phyloP scores from a whole-genome alignment of 2,888 invertebrate species.

The Napeogenes inachia region DNA sequence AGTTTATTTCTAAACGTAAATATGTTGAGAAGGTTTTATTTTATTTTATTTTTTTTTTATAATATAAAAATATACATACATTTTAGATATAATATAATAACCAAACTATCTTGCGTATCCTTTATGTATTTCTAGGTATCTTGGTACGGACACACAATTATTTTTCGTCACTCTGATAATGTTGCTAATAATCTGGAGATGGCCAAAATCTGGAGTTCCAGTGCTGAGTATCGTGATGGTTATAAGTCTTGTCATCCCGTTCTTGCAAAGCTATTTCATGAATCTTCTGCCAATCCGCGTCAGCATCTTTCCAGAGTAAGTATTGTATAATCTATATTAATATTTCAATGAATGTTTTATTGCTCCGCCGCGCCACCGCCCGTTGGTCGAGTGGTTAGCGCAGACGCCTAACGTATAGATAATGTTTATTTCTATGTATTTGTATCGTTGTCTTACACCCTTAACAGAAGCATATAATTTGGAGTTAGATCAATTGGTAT shows the following conservation, averaged over 20 bases:
- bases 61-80: background rate
- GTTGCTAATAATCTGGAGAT: slow-evolving; percentile 66
- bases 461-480: too few species aligned
- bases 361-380: too few species aligned
- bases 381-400: too few species aligned
- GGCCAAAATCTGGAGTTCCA: slow-evolving; percentile 60
- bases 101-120: too few species aligned
- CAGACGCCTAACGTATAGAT: too few species aligned
- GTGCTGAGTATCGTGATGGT: slow-evolving; percentile 57
- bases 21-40: too few species aligned
- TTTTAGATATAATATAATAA: too few species aligned
- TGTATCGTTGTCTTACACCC: too few species aligned
- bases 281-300: slow-evolving; percentile 63
- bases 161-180: slow-evolving; percentile 64
- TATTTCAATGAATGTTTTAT: too few species aligned
- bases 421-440: too few species aligned
- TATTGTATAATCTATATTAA: slow-evolving; percentile 19
- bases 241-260: slow-evolving; percentile 63
- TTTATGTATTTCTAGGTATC: slow-evolving; percentile 50
- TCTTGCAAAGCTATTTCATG: slow-evolving; percentile 70
- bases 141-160: slow-evolving; percentile 70
- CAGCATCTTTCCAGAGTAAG: slow-evolving; percentile 71
- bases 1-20: too few species aligned
- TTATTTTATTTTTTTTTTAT: slow-evolving; percentile 1
- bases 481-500: too few species aligned